Conservation (phyloP, 2,797 vertebrate genomes). For the Emydoidea blandingii region DNA sequence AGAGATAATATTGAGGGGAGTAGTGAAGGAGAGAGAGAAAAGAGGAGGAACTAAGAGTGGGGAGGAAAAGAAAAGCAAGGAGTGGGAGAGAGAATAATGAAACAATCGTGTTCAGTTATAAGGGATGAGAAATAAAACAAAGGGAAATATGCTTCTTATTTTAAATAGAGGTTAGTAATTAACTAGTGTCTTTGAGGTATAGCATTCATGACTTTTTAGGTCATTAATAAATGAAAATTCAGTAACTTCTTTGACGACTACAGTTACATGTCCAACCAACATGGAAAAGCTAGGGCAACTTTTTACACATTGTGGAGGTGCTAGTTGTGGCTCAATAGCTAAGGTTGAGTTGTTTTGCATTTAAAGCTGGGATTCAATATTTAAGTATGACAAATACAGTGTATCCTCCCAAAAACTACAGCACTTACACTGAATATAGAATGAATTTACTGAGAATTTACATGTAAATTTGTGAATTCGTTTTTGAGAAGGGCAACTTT, state of each 20-base stretch:
- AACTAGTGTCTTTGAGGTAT: not conserved
- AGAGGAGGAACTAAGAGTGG: not conserved
- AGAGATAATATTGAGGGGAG: not conserved
- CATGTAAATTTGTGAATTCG: not conserved
- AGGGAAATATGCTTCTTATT: not conserved
- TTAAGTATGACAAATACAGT: not conserved
- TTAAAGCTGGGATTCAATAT: not conserved
- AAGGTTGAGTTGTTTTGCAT: not conserved
- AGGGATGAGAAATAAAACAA: not conserved
- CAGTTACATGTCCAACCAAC: not conserved
- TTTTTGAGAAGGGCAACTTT: not conserved
- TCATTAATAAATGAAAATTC: not conserved
- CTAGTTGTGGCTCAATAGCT: not conserved
- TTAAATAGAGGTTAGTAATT: not conserved
- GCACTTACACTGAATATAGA: not conserved
- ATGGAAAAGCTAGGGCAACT: not conserved
- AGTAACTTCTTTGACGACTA: not conserved
- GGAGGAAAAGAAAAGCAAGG: not conserved
- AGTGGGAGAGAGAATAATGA: not conserved
- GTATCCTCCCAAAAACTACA: not conserved
- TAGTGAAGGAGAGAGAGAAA: not conserved
- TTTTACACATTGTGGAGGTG: not conserved
- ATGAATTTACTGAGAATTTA: accelerated
- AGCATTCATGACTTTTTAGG: not conserved
- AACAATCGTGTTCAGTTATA: not conserved